Percentiles rank a stretch among this genome's conserved stretches.
phyloP scores from a whole-genome alignment of 53 echinoderm and acorn worm species.

The Astropecten irregularis region DNA sequence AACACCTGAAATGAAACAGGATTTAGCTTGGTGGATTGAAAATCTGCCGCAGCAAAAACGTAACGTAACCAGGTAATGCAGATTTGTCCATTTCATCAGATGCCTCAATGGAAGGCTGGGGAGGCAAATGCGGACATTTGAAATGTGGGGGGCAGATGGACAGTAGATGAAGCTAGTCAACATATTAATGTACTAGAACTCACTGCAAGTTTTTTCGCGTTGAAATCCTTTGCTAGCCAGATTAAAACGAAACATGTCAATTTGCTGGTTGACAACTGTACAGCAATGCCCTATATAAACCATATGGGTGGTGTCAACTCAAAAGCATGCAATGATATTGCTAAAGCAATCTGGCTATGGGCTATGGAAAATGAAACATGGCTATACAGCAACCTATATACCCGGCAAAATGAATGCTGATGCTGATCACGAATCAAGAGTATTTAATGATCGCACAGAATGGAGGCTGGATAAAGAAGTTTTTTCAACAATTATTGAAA shows the following conservation, averaged over 20 bases:
- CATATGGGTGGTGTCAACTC: conserved; percentile 44
- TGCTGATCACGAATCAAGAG: conserved; percentile 34
- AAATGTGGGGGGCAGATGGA: conserved; percentile 41
- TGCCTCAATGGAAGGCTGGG: conserved; percentile 36
- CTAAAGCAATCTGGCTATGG: conserved; percentile 12
- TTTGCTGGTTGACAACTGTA: conserved; percentile 14
- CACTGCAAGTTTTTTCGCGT: conserved; percentile 17
- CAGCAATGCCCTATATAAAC: conserved; percentile 41
- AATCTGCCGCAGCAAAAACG: conserved; percentile 23
- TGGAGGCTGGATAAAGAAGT: conserved; percentile 12
- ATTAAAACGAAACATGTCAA: too few relatives aligned
- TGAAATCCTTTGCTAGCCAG: too few relatives aligned
- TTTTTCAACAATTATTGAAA: background rate
- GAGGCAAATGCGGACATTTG: background rate
- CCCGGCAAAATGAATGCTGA: conserved; percentile 9
- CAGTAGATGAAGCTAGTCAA: too few relatives aligned
- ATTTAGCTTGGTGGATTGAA: conserved; percentile 32
- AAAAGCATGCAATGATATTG: conserved; percentile 12
- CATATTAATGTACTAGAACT: conserved; percentile 43
- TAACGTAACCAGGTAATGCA: background rate
- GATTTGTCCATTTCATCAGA: conserved; percentile 32
- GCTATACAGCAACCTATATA: conserved; percentile 2
- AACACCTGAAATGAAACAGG: too few relatives aligned
- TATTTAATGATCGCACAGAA: conserved; percentile 47
- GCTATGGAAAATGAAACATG: background rate